Percentiles rank a stretch among this genome's conserved stretches.
These are phyloP conservation scores for Andricus curvator DNA, from an alignment of 2,888 invertebrate species.

Conservation along the genomic window DNA sequence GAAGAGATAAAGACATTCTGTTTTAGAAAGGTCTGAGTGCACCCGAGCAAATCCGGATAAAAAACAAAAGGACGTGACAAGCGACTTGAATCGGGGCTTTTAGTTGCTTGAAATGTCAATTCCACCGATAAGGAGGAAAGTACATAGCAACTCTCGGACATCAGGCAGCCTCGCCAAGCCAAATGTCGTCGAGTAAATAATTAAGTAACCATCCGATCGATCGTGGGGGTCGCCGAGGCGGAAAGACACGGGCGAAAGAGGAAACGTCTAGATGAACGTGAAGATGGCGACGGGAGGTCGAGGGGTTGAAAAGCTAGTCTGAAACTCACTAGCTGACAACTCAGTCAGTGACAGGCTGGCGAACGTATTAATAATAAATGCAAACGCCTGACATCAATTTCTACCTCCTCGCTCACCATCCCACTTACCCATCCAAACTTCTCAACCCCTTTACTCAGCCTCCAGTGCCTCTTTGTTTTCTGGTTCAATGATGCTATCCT, in stretches of 20 bases:
- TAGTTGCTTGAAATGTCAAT: constrained; percentile 42
- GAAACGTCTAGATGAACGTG: constrained; percentile 50
- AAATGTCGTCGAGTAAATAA: constrained; percentile 65
- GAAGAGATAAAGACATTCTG: constrained; percentile 1
- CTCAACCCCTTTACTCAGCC: constrained; percentile 32
- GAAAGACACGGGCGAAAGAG: constrained; percentile 47
- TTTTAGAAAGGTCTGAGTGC: constrained; percentile 31
- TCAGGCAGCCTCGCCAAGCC: constrained; percentile 31
- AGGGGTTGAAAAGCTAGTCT: constrained; percentile 60
- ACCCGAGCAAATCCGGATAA: constrained; percentile 29
- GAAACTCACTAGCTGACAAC: constrained; percentile 70
- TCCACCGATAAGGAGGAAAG: constrained; percentile 34
- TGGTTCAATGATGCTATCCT: too few relatives aligned
- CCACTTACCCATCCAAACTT: constrained; percentile 46
- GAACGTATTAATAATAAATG: constrained; percentile 76
- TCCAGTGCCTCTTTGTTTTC: background rate
- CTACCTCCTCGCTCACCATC: constrained; percentile 61
- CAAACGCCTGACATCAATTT: constrained; percentile 76
- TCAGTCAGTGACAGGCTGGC: constrained; percentile 71
- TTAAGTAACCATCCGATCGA: constrained; percentile 63
- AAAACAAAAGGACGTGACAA: constrained; percentile 35
- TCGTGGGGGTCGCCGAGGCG: constrained; percentile 54
- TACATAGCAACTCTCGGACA: constrained; percentile 37
- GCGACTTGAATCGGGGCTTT: constrained; percentile 33
- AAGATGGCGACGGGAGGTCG: constrained; percentile 57